Conservation (phyloP, 2,113 vertebrate species). For the Campylorhamphus procurvoides region DNA sequence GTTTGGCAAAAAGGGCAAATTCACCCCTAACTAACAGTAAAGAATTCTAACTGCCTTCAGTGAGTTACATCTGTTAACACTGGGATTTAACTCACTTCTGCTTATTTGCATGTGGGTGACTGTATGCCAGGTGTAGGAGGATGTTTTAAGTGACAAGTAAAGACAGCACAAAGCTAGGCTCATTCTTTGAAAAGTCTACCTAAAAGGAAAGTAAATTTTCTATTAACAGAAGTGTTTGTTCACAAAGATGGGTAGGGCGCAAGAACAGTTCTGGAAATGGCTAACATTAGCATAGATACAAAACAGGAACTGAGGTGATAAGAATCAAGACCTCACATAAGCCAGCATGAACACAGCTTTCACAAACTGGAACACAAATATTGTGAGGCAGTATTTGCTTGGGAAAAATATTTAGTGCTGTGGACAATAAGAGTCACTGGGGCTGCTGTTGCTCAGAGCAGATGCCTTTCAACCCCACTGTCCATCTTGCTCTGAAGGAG, state of each 20-base stretch:
- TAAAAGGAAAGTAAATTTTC: background rate
- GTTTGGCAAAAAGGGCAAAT: background rate
- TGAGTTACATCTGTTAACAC: background rate
- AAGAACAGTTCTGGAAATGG: background rate
- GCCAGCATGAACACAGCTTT: background rate
- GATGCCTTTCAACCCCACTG: rapidly evolving
- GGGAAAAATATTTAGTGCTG: background rate
- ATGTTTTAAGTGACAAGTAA: conserved; percentile 36
- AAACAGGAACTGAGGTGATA: background rate
- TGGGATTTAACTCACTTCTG: background rate
- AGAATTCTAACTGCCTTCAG: background rate
- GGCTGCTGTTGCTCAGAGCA: background rate
- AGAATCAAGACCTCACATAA: background rate
- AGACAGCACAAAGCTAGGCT: background rate
- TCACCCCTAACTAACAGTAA: background rate
- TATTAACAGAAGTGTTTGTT: background rate
- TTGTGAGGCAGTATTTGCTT: background rate
- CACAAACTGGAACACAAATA: background rate
- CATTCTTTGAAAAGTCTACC: background rate
- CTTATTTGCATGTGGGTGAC: background rate
- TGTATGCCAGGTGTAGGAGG: background rate
- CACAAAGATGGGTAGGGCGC: background rate
- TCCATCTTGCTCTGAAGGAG: background rate
- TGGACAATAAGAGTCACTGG: background rate
- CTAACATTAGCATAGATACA: background rate